phyloP scores from a whole-genome alignment of 2,888 invertebrate species.

The Ectemnius lituratus region DNA sequence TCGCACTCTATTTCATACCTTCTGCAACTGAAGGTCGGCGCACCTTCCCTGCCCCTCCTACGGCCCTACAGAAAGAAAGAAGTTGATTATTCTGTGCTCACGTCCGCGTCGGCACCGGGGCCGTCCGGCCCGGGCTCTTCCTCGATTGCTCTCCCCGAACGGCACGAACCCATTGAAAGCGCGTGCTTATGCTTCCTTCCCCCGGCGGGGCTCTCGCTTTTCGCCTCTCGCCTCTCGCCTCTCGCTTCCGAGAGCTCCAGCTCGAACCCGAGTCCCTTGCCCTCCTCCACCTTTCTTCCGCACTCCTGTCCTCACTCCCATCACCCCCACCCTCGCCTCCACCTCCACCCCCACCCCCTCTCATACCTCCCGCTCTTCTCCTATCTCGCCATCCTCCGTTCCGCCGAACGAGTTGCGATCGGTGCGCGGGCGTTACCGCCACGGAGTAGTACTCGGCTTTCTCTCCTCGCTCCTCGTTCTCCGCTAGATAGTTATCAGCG shows the following conservation, averaged over 20 bases:
- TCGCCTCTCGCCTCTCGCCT: slow-evolving; percentile 3
- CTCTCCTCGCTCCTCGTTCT: slow-evolving; percentile 2
- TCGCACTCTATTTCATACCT: background rate
- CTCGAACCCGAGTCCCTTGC: slow-evolving; percentile 18
- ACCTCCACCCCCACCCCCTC: too few relatives aligned
- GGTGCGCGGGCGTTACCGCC: slow-evolving; percentile 55
- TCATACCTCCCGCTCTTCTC: too few relatives aligned
- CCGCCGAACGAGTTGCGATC: slow-evolving; percentile 40
- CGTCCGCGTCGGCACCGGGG: slow-evolving; percentile 54
- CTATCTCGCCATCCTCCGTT: slow-evolving; percentile 18
- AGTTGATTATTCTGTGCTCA: slow-evolving; percentile 22
- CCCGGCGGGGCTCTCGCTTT: background rate
- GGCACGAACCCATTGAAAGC: background rate
- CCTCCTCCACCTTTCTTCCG: background rate
- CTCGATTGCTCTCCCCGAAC: background rate
- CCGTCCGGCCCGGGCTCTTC: slow-evolving; percentile 56
- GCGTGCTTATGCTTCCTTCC: slow-evolving; percentile 4
- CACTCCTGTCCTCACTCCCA: background rate
- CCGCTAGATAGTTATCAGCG: slow-evolving; percentile 37
- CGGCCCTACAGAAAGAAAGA: too few relatives aligned
- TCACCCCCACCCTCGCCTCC: too few relatives aligned
- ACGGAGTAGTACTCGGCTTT: slow-evolving; percentile 28
- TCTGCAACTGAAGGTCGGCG: too few relatives aligned
- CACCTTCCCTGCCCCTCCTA: too few relatives aligned
- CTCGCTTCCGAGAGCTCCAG: slow-evolving; percentile 14